Base-by-base conservation (phyloP, 2,888 invertebrate species). In the Hydroisotoma schaefferi region DNA sequence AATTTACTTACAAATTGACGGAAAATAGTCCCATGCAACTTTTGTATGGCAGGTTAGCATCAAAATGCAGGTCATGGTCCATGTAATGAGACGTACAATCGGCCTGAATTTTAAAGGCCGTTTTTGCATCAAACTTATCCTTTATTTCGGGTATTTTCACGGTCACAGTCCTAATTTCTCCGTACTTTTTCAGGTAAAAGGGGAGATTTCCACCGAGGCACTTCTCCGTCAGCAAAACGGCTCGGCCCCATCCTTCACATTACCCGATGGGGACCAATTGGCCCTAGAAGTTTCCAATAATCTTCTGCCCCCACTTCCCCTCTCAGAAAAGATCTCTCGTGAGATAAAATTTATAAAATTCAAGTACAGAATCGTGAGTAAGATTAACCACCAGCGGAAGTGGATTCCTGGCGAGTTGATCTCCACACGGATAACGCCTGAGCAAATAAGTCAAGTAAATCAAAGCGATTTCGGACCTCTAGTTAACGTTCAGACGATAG, bases 351-450 rank as follows among this genome's bases (percentile, higher is more conserved):
- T 37, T 2, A 63, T 63, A 18, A 46, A 59, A 33, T 37, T 52
- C 2, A 59, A 51, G 20, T 62, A 57, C 53, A 38, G 46, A 5
- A 53, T 18, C 6, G 46, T 62, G 10, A 37, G 38, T n/a, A 52
- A 55, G 22, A 59, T 65, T 8, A 33, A 46, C 18, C 65, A 65
- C 28, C 27, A 55, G 25, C 49, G 55, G 29, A 59, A 55, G 27
- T 65, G 65, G 65, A 57, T 63, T n/a, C 62, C 65, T 2, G 65
- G 65, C 8, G 54, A 65, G 56, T 44, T 65, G 5, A 55, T 65
- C 26, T 55, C 65, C 1, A 62, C 65, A 37, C 37, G 40, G 51
- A 65, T 65, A 6, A 52, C 25, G 15, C 18, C 44, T 23, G 65
- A 65, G n/a, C 59, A 62, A 33, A 51, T 65, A 2, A 15, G 55